Evolutionary conservation across 2,797 vertebrate genomes (phyloP), one percentile per base, ranked within the genome.

Genomic region (Cyprinella venusta): DNA sequence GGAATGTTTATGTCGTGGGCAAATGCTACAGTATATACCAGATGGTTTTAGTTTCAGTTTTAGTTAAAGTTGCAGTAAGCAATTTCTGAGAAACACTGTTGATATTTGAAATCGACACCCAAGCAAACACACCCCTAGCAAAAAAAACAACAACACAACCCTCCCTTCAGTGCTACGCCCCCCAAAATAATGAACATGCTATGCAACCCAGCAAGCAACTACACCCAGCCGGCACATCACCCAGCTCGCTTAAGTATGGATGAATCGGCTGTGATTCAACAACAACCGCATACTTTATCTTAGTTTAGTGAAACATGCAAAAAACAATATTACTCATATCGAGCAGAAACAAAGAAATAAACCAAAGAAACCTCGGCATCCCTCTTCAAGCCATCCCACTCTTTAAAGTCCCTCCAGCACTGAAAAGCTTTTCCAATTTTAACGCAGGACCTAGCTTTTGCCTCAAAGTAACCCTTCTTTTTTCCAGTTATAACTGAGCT

Each of bases 151-250:
- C n/a, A 56, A 56, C 19, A 8, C 19, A 21, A 42, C 3, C 42
- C 42, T 42, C 1, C 52, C 19, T 21, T 45, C 42, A 45, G 13
- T 45, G 42, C 3, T 13, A 13, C 13, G 4, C 45, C 54, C 9
- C 4, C 9, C 1, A 56, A n/a, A n/a, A n/a, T n/a, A 56, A 56
- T 0, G 1, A 56, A 56, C 54, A n/a, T 0, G 4, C 4, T n/a
- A 56, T 56, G 21, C 54, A 54, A 54, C 19, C 21, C 52, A n/a
- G 50, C 50, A 54, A n/a, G 50, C 50, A 54, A 54, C 9, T n/a
- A 54, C 19, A 54, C 8, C 8, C 5, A 54, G 21, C 8, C 5
- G 21, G 21, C 54, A n/a, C 54, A n/a, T 56, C 21, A 56, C 4
- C 9, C 54, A 12, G 54, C 21, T 56, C 1, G 1, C 21, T 5